Conservation (phyloP, 2,797 vertebrate species). For the Melanotaenia boesemani region DNA sequence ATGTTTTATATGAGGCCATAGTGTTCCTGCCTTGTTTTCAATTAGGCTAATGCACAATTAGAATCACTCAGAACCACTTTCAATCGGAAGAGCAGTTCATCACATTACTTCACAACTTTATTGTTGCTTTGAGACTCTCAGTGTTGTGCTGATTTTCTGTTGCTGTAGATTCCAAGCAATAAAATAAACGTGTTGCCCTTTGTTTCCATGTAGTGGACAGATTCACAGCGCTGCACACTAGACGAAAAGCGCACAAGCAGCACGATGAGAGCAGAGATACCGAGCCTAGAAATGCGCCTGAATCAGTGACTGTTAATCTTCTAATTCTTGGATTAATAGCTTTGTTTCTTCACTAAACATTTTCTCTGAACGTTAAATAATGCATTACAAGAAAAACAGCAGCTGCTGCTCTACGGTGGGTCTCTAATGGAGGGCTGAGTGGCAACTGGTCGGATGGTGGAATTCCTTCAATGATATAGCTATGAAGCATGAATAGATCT, state of each 20-base stretch:
- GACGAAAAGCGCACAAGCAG: not conserved
- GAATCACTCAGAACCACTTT: slow-evolving; percentile 62
- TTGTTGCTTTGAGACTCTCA: slow-evolving; percentile 7
- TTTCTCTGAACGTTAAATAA: slow-evolving; percentile 21
- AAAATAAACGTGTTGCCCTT: not conserved
- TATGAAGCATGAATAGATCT: not conserved
- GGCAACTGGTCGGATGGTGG: slow-evolving; percentile 32
- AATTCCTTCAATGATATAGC: slow-evolving; percentile 17
- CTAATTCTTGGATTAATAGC: not conserved
- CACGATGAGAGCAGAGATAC: not conserved
- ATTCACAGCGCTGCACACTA: not conserved
- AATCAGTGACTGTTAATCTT: slow-evolving; percentile 33
- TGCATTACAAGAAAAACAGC: not conserved
- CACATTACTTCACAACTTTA: slow-evolving; percentile 21
- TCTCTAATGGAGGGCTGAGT: not conserved
- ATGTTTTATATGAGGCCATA: slow-evolving; percentile 31
- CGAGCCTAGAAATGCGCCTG: slow-evolving; percentile 15
- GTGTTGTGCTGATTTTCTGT: not conserved
- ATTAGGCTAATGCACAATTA: slow-evolving; percentile 83
- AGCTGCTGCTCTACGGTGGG: not conserved
- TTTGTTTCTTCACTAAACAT: slow-evolving; percentile 12
- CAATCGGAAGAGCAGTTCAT: slow-evolving; percentile 18
- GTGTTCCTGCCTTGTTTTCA: slow-evolving; percentile 60
- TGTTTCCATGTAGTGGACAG: not conserved
- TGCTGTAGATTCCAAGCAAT: not conserved